Percentiles rank a stretch among this genome's conserved stretches.
These are phyloP conservation scores for Drosophila sechellia DNA, from an alignment of 1,140 invertebrate genomes.

Conservation along the genomic window DNA sequence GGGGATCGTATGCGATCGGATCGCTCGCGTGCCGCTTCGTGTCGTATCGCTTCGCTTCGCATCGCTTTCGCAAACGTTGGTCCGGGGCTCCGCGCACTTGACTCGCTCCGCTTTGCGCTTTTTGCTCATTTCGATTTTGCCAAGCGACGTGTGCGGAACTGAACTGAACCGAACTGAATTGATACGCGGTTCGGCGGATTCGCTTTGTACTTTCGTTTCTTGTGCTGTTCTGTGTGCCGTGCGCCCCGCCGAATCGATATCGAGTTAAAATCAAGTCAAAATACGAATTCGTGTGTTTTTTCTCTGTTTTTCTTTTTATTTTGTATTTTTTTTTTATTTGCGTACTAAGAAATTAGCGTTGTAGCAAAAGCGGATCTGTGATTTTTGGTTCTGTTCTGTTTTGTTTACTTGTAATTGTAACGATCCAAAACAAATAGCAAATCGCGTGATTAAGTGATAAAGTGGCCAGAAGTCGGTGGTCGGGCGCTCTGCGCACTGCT, in stretches of 20 bases:
- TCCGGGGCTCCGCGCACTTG: slow-evolving; percentile 11
- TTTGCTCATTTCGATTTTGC: slow-evolving; percentile 74
- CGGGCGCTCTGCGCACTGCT: slow-evolving; percentile 3
- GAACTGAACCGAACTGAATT: slow-evolving; percentile 61
- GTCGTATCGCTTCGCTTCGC: slow-evolving; percentile 58
- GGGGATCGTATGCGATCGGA: neutral
- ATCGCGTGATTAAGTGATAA: slow-evolving; percentile 21
- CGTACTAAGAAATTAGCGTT: slow-evolving; percentile 32
- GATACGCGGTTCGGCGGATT: slow-evolving; percentile 40
- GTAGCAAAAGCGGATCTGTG: slow-evolving; percentile 6
- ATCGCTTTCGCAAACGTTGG: slow-evolving; percentile 31
- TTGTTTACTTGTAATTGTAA: slow-evolving; percentile 2
- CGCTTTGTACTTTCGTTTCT: slow-evolving; percentile 47
- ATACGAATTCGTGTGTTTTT: slow-evolving; percentile 13
- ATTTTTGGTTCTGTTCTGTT: slow-evolving; percentile 3
- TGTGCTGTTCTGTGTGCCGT: slow-evolving; percentile 18
- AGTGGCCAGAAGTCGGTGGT: neutral
- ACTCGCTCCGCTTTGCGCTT: slow-evolving; percentile 37
- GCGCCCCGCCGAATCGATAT: slow-evolving; percentile 9
- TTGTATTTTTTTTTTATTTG: slow-evolving; percentile 11
- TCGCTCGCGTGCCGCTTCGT: neutral
- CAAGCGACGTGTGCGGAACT: slow-evolving; percentile 64
- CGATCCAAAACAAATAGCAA: neutral
- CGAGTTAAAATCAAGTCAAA: slow-evolving; percentile 17
- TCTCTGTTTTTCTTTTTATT: slow-evolving; percentile 1